Percentiles rank a stretch among this genome's conserved stretches.
phyloP scores from a whole-genome alignment of 2,888 invertebrate species.

The Sinelater perroti region DNA sequence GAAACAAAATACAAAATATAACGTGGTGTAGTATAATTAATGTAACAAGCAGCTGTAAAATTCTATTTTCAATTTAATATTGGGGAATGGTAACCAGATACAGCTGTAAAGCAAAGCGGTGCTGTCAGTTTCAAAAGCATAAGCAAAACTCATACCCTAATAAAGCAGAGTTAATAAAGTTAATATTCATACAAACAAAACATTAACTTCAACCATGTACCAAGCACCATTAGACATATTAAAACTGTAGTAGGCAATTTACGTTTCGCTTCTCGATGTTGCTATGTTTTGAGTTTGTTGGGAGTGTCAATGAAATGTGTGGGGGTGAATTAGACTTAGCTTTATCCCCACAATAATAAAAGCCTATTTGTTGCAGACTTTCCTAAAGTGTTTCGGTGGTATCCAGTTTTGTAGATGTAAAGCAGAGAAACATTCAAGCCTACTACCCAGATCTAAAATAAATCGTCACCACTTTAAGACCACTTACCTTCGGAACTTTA shows the following conservation, averaged over 20 bases:
- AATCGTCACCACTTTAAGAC: conserved; percentile 8
- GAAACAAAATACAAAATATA: conserved; percentile 43
- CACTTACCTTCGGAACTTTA: conserved; percentile 34
- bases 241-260: conserved; percentile 29
- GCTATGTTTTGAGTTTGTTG: conserved; percentile 10
- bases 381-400: no score
- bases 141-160: conserved; percentile 33
- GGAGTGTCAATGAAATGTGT: conserved; percentile 4
- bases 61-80: conserved; percentile 26
- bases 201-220: conserved; percentile 41
- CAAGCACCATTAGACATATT: conserved; percentile 38
- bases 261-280: no score
- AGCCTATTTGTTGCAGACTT: no score
- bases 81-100: conserved; percentile 33
- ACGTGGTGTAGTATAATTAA: conserved; percentile 39
- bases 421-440: conserved; percentile 25
- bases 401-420: no score
- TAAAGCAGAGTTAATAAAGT: conserved; percentile 32
- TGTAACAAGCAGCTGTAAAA: conserved; percentile 36
- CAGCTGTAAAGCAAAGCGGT: conserved; percentile 36
- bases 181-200: conserved; percentile 33
- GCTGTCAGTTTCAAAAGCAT: conserved; percentile 32
- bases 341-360: no score
- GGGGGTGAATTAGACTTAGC: no score
- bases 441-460: conserved; percentile 23